These are phyloP conservation scores for Diogma glabrata DNA, from an alignment of 2,888 invertebrate species.

Conservation along the genomic window DNA sequence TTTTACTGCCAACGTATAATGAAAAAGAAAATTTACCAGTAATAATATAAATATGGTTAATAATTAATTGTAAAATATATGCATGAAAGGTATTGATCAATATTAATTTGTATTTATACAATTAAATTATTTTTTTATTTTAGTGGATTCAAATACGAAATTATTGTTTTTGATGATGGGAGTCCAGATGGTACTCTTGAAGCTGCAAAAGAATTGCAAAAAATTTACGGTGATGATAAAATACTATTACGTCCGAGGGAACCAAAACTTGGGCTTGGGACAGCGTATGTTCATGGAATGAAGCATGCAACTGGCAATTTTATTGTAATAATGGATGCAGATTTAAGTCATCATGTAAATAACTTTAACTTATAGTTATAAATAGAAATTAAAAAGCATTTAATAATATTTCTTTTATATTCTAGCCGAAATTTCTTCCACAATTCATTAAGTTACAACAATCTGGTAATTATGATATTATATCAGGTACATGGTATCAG, in stretches of 20 bases:
- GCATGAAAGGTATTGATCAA: constrained; percentile 58
- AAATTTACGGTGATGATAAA: constrained; percentile 78
- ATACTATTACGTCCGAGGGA: constrained; percentile 81
- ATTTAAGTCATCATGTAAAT: constrained; percentile 92
- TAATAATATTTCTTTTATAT: not conserved
- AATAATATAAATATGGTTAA: too few species aligned
- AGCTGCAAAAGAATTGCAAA: constrained; percentile 80
- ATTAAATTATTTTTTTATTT: too few species aligned
- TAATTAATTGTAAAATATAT: constrained; percentile 86
- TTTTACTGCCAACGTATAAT: constrained; percentile 93
- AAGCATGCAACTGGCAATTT: constrained; percentile 93
- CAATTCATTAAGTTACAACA: constrained; percentile 77
- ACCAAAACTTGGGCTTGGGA: constrained; percentile 91
- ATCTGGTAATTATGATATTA: constrained; percentile 68
- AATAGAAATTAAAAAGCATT: too few species aligned
- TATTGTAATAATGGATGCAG: constrained; percentile 96
- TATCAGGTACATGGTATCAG: constrained; percentile 85
- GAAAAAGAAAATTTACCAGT: constrained; percentile 95
- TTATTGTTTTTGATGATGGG: constrained; percentile 96
- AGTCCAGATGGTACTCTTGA: constrained; percentile 96
- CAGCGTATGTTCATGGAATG: constrained; percentile 95
- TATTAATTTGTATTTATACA: too few species aligned
- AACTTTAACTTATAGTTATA: too few species aligned
- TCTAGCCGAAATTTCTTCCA: constrained; percentile 90
- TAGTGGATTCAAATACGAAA: constrained; percentile 73